Percentiles rank a stretch among this genome's conserved stretches.
phyloP scores from a whole-genome alignment of 2,888 invertebrate genomes.

The Ormyrus labotus region DNA sequence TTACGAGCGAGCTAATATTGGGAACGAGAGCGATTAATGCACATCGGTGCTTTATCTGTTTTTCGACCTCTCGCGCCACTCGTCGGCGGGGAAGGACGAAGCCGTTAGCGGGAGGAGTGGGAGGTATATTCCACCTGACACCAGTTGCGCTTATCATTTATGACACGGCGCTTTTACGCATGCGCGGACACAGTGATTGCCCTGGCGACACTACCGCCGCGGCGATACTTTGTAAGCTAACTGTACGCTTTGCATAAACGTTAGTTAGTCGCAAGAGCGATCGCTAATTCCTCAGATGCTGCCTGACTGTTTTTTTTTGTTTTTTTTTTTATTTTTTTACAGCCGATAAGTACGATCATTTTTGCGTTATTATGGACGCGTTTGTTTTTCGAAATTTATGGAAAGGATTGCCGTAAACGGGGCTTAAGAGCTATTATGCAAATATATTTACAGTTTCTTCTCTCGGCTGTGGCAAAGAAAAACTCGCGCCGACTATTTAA shows the following conservation, averaged over 20 bases:
- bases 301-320: too few species aligned
- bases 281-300: too few species aligned
- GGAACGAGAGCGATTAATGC: conserved; percentile 31
- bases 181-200: not conserved
- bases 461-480: too few species aligned
- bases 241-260: too few species aligned
- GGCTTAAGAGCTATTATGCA: not conserved
- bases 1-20: conserved; percentile 23
- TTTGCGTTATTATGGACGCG: not conserved
- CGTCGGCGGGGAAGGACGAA: conserved; percentile 16
- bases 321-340: too few species aligned
- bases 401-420: conserved; percentile 13
- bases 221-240: too few species aligned
- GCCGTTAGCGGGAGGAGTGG: not conserved
- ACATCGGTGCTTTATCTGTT: conserved; percentile 29
- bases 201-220: too few species aligned
- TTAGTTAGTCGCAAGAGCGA: too few species aligned
- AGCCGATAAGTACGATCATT: too few species aligned
- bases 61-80: conserved; percentile 31
- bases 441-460: conserved; percentile 26
- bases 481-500: too few species aligned
- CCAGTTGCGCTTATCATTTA: not conserved
- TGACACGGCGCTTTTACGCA: not conserved
- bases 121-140: not conserved
- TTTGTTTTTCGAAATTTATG: conserved; percentile 20